Percentiles rank a stretch among this genome's conserved stretches.
Conservation (phyloP, 2,797 vertebrate genomes). For the Tarsius wallacei region DNA sequence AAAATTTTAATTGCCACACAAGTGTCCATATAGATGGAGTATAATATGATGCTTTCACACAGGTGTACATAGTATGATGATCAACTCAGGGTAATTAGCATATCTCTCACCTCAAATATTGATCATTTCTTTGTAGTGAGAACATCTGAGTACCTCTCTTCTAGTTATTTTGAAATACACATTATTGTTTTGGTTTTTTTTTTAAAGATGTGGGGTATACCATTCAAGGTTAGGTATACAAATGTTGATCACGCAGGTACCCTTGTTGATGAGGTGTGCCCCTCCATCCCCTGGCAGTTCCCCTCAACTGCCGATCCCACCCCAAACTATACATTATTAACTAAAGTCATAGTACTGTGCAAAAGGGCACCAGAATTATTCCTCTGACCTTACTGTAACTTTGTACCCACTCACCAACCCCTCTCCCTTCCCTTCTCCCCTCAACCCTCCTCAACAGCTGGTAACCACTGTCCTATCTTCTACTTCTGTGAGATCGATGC, state of each 20-base stretch:
- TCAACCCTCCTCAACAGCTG: background rate
- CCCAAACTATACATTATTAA: background rate
- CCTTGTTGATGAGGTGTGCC: no score
- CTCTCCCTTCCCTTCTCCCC: background rate
- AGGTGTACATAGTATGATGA: background rate
- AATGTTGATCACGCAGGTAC: no score
- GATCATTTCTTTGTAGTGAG: background rate
- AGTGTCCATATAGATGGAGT: background rate
- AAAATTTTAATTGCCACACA: background rate
- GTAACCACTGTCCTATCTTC: background rate
- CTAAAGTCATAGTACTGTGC: background rate
- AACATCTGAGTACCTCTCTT: background rate
- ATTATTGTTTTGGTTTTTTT: background rate
- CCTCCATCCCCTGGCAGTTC: no score
- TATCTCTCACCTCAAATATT: background rate
- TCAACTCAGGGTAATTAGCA: background rate
- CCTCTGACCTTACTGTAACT: background rate
- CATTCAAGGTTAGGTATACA: no score
- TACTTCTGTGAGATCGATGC: background rate
- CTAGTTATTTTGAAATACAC: background rate
- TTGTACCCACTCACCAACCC: background rate
- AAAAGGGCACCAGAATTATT: background rate
- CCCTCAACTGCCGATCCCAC: no score
- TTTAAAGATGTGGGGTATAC: no score
- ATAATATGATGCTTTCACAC: background rate